Conservation (phyloP, 1,140 invertebrate genomes). For the Argopecten irradians region DNA sequence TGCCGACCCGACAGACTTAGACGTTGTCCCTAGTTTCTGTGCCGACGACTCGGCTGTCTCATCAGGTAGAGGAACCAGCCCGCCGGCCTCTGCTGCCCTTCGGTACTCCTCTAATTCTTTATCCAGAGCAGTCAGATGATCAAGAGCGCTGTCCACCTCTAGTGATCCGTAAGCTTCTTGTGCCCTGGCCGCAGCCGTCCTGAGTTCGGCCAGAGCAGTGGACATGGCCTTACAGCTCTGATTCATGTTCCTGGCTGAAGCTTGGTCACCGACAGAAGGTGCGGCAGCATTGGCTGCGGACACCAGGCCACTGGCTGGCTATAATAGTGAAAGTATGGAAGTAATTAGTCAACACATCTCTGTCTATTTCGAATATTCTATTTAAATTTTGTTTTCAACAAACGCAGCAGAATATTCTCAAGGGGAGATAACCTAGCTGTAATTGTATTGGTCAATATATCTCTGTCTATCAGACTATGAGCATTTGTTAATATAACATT, state of each 20-base stretch:
- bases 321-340: slow-evolving; percentile 45
- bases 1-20: slow-evolving; percentile 82
- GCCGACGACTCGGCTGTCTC: slow-evolving; percentile 89
- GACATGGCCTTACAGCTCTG: slow-evolving; percentile 87
- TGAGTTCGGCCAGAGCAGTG: slow-evolving; percentile 86
- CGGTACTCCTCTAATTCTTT: slow-evolving; percentile 89
- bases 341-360: not conserved
- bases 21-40: slow-evolving; percentile 83
- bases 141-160: slow-evolving; percentile 85
- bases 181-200: slow-evolving; percentile 88
- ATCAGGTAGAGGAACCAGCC: slow-evolving; percentile 89
- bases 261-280: slow-evolving; percentile 90
- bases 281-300: slow-evolving; percentile 86
- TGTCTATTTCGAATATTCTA: too few relatives aligned
- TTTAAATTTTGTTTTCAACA: not conserved
- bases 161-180: slow-evolving; percentile 92
- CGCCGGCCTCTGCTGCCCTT: slow-evolving; percentile 83
- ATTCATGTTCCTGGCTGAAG: slow-evolving; percentile 84
- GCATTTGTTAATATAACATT: too few relatives aligned
- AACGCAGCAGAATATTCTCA: not conserved
- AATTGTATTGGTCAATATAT: too few relatives aligned
- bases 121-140: slow-evolving; percentile 87
- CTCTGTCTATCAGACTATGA: too few relatives aligned
- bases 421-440: not conserved
- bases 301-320: slow-evolving; percentile 84